Conservation (phyloP, 2,113 vertebrate genomes). For the Pedionomus torquatus region DNA sequence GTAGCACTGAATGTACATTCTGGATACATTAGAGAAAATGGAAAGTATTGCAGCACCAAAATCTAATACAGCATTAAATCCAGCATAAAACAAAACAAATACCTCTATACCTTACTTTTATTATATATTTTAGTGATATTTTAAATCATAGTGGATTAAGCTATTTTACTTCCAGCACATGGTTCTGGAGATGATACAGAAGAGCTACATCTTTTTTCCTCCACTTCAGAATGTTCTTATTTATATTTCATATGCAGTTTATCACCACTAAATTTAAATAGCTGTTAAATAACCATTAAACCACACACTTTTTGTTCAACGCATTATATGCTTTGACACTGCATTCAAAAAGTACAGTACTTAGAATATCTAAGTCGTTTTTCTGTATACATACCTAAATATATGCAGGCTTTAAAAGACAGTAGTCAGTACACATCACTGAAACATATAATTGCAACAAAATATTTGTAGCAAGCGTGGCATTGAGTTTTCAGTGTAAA, state of each 20-base stretch:
- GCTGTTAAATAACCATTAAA: conserved; percentile 10
- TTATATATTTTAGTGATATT: background rate
- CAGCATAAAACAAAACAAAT: conserved; percentile 20
- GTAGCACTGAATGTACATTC: background rate
- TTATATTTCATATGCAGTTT: background rate
- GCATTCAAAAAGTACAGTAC: background rate
- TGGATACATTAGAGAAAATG: conserved; percentile 42
- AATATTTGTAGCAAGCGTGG: background rate
- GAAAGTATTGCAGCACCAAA: background rate
- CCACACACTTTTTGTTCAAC: background rate
- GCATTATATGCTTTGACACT: background rate
- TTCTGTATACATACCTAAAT: background rate
- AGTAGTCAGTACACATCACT: background rate
- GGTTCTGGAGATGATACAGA: background rate
- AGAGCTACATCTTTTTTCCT: background rate
- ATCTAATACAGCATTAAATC: conserved; percentile 13
- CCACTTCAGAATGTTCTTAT: background rate
- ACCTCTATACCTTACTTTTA: conserved; percentile 2
- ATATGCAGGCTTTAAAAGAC: background rate
- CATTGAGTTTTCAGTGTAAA: background rate
- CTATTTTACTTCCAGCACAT: background rate
- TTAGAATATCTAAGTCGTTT: background rate
- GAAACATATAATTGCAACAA: background rate
- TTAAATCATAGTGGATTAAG: background rate
- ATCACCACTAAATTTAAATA: background rate